phyloP scores from a whole-genome alignment of 1,140 invertebrate species.

The Danaus plexippus region DNA sequence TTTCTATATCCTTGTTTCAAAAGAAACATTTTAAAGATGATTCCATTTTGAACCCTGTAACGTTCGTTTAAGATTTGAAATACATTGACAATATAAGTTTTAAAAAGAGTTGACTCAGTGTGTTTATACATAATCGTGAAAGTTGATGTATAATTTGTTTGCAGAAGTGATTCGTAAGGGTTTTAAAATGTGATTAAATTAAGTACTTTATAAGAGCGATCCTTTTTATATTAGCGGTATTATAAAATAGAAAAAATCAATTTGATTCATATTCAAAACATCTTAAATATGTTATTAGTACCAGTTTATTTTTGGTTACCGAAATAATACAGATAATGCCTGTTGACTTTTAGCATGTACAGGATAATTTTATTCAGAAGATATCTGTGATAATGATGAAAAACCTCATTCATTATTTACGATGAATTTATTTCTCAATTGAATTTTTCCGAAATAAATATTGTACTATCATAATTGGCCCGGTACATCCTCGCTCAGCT shows the following conservation, averaged over 20 bases:
- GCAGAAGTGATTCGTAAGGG: conserved; percentile 13
- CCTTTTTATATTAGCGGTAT: not conserved
- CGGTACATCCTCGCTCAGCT: too few relatives aligned
- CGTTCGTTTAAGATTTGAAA: not conserved
- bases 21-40: conserved; percentile 5
- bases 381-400: too few relatives aligned
- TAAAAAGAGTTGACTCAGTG: conserved; percentile 16
- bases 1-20: conserved; percentile 21
- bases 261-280: too few relatives aligned
- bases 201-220: not conserved
- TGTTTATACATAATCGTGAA: conserved; percentile 14
- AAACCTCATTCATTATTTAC: too few relatives aligned
- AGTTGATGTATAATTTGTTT: conserved; percentile 15
- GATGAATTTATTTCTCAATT: too few relatives aligned
- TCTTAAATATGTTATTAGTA: too few relatives aligned
- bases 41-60: conserved; percentile 5
- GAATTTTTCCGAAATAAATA: too few relatives aligned
- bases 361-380: too few relatives aligned
- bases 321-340: too few relatives aligned
- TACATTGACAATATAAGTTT: not conserved
- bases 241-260: not conserved
- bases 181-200: conserved; percentile 5
- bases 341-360: too few relatives aligned
- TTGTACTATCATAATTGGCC: too few relatives aligned
- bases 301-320: too few relatives aligned